Conservation (phyloP, 2,113 vertebrate genomes). For the Epinephelus moara region DNA sequence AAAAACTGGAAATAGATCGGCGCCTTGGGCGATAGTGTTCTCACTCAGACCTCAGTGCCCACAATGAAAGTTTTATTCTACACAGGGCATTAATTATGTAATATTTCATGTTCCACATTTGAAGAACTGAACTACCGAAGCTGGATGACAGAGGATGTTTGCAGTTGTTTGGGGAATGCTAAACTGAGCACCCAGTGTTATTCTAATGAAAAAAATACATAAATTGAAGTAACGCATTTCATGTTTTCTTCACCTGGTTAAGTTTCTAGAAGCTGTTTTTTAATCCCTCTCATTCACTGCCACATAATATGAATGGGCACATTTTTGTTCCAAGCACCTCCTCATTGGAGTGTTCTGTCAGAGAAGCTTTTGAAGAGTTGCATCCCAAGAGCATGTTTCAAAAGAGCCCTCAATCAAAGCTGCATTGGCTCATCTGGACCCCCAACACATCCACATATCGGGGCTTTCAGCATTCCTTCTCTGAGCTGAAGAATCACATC, state of each 20-base stretch:
- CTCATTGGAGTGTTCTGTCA: conserved; percentile 14
- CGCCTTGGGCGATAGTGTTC: not conserved
- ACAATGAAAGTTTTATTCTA: conserved; percentile 23
- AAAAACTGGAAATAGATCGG: conserved; percentile 18
- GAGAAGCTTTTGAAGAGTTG: conserved; percentile 21
- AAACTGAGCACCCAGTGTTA: not conserved
- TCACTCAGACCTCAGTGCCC: not conserved
- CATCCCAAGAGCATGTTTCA: conserved; percentile 10
- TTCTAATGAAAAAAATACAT: too few species aligned
- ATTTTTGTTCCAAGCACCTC: conserved; percentile 20
- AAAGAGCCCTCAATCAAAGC: conserved; percentile 42
- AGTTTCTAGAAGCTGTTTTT: not conserved
- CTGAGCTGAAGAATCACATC: not conserved
- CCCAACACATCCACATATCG: conserved; percentile 2
- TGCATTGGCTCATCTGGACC: conserved; percentile 29
- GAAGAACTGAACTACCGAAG: not conserved
- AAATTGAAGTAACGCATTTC: not conserved
- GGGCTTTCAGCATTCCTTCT: conserved; percentile 12
- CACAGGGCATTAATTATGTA: conserved; percentile 23
- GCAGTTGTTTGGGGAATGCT: not conserved
- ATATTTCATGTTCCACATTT: conserved; percentile 21
- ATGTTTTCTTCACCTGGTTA: conserved; percentile 7
- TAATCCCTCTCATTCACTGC: not conserved
- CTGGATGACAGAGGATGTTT: not conserved
- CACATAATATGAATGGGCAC: not conserved